Evolutionary conservation across 2,113 vertebrate species (phyloP).

Genomic region (Scartelaos histophorus): DNA sequence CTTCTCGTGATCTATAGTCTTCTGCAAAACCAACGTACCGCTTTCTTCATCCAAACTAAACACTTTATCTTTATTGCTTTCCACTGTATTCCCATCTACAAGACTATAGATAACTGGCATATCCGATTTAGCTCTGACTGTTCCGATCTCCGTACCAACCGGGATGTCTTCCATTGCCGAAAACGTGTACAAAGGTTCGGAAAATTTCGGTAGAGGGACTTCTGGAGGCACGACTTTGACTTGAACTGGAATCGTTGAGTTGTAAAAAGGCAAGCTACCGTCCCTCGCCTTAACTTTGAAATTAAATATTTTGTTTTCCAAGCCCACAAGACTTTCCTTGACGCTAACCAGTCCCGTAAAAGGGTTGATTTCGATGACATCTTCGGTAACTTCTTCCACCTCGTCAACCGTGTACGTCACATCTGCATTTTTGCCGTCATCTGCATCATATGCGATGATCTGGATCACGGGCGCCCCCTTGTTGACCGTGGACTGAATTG

Average conservation of each 20-base stretch:
- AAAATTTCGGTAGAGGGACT: conserved; percentile 89
- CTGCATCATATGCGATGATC: conserved; percentile 92
- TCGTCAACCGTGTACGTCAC: conserved; percentile 92
- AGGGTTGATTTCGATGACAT: conserved; percentile 91
- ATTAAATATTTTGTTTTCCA: conserved; percentile 91
- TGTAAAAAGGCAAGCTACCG: conserved; percentile 88
- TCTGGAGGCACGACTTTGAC: conserved; percentile 90
- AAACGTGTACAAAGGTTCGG: conserved; percentile 93
- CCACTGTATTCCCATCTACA: conserved; percentile 90
- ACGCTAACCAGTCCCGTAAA: conserved; percentile 88
- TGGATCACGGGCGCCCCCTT: conserved; percentile 91
- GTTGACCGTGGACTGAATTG: conserved; percentile 89
- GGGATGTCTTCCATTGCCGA: conserved; percentile 90
- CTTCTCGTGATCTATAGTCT: conserved; percentile 90
- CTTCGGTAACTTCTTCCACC: conserved; percentile 79
- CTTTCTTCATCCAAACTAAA: conserved; percentile 88
- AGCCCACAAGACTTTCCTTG: conserved; percentile 87
- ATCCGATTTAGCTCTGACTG: conserved; percentile 85
- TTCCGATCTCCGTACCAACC: conserved; percentile 89
- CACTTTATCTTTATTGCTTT: conserved; percentile 90
- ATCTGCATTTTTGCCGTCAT: conserved; percentile 93
- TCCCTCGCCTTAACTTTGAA: conserved; percentile 93
- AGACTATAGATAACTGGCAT: conserved; percentile 94
- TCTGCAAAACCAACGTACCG: conserved; percentile 86
- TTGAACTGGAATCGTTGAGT: conserved; percentile 86